These are phyloP conservation scores for Drosophila orena DNA, from an alignment of 1,140 invertebrate genomes.

Conservation along the genomic window DNA sequence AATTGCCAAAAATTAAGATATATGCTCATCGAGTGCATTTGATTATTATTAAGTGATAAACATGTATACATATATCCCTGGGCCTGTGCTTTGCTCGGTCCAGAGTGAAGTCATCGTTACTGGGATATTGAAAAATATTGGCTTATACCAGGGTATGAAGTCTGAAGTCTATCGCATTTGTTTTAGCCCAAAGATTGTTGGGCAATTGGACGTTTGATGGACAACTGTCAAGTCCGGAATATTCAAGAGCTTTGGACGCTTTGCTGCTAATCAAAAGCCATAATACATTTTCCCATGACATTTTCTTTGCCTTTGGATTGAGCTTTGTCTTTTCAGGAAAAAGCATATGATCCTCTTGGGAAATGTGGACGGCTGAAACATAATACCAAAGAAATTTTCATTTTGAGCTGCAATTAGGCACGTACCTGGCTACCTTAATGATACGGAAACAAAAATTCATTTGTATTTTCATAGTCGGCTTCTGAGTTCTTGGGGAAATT, in stretches of 20 bases:
- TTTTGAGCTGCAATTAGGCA: background rate
- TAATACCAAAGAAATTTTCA: background rate
- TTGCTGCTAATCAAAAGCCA: constrained; percentile 4
- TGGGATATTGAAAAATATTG: constrained; percentile 60
- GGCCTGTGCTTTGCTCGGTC: constrained; percentile 16
- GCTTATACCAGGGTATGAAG: background rate
- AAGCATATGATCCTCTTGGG: background rate
- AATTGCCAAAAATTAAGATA: constrained; percentile 68
- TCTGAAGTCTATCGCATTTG: constrained; percentile 17
- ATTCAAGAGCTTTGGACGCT: background rate
- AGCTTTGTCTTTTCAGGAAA: constrained; percentile 2
- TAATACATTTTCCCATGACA: constrained; percentile 1
- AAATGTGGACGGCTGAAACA: background rate
- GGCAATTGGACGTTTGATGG: constrained; percentile 23
- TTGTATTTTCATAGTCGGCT: constrained; percentile 2
- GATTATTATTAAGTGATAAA: constrained; percentile 70
- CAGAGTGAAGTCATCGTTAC: constrained; percentile 33
- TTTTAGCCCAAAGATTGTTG: constrained; percentile 11
- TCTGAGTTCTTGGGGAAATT: constrained; percentile 24
- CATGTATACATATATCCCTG: constrained; percentile 4
- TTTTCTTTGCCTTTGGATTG: constrained; percentile 3
- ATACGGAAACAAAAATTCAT: constrained; percentile 3
- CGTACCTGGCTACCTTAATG: background rate
- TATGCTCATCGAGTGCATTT: constrained; percentile 67
- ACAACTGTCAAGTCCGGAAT: constrained; percentile 15